These are phyloP conservation scores for Silurus meridionalis DNA, from an alignment of 2,113 vertebrate genomes.

Conservation along the genomic window DNA sequence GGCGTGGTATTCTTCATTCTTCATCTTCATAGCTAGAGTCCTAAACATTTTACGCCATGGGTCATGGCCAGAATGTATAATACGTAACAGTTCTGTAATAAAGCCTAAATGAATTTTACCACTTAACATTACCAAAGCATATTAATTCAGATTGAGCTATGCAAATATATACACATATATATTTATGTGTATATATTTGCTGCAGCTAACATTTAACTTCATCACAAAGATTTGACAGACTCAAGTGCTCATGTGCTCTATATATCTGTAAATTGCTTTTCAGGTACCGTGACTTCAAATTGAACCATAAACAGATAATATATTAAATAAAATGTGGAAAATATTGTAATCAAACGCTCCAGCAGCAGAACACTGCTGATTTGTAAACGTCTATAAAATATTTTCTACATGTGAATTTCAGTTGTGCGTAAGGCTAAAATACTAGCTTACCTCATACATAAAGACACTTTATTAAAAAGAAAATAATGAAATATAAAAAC, in stretches of 20 bases:
- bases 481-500: neutral
- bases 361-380: neutral
- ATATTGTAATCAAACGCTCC: constrained; percentile 2
- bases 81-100: constrained; percentile 10
- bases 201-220: constrained; percentile 14
- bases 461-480: neutral
- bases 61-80: constrained; percentile 10
- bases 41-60: neutral
- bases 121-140: neutral
- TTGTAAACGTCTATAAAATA: neutral
- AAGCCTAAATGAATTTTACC: neutral
- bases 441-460: neutral
- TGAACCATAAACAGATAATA: constrained; percentile 11
- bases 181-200: neutral
- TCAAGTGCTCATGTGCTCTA: constrained; percentile 40
- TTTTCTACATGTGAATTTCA: neutral
- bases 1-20: constrained; percentile 18
- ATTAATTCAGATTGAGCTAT: neutral
- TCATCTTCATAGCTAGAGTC: neutral
- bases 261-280: constrained; percentile 3
- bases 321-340: constrained; percentile 16
- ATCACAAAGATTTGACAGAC: constrained; percentile 3
- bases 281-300: constrained; percentile 19
- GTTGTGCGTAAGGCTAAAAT: neutral
- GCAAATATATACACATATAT: neutral